phyloP scores from a whole-genome alignment of 2,888 invertebrate genomes.

The Ecdyonurus torrentis region DNA sequence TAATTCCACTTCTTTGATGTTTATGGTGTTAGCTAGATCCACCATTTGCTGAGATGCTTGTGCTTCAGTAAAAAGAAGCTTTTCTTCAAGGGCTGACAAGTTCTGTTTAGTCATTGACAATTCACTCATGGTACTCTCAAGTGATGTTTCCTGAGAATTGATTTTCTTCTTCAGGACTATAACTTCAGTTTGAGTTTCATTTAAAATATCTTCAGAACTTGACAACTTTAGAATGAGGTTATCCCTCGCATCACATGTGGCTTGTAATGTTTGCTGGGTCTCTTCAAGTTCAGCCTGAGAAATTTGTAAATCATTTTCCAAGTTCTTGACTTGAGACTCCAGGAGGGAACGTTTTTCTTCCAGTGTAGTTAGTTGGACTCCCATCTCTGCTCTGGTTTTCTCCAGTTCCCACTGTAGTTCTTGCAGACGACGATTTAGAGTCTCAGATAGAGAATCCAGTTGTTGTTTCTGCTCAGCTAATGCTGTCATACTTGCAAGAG shows the following conservation, averaged over 20 bases:
- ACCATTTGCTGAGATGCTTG: not conserved
- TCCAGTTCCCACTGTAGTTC: not conserved
- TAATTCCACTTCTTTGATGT: not conserved
- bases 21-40: not conserved
- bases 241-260: not conserved
- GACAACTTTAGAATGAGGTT: not conserved
- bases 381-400: not conserved
- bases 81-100: not conserved
- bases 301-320: not conserved
- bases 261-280: not conserved
- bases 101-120: not conserved
- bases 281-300: not conserved
- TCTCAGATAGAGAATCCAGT: not conserved
- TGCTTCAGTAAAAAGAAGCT: not conserved
- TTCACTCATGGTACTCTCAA: not conserved
- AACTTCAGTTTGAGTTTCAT: not conserved
- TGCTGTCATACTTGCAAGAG: not conserved
- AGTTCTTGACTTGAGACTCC: not conserved
- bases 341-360: not conserved
- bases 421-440: not conserved
- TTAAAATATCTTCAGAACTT: not conserved
- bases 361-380: not conserved
- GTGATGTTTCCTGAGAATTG: not conserved
- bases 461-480: not conserved
- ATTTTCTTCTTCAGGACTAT: not conserved